Evolutionary conservation across 2,888 invertebrate genomes (phyloP).

Genomic region (Acanthosoma haemorrhoidale): DNA sequence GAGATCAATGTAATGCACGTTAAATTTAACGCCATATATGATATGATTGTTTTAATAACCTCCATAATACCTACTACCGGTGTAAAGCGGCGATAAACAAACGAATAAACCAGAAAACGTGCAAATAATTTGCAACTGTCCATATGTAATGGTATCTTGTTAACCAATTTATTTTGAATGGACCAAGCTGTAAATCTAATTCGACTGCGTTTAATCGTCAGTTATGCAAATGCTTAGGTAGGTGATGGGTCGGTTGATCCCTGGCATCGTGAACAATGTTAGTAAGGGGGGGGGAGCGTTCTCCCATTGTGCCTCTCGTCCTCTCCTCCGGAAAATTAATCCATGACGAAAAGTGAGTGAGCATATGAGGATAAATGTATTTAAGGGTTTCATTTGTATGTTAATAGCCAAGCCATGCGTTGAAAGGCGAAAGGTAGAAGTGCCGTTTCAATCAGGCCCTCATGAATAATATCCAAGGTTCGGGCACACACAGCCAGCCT

Average conservation of each 20-base stretch:
- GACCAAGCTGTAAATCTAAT: not conserved
- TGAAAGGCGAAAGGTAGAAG: not conserved
- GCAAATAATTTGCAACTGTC: too few species aligned
- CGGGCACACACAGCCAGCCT: too few species aligned
- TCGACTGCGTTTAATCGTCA: not conserved
- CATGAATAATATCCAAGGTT: conserved; percentile 21
- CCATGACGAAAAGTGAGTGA: not conserved
- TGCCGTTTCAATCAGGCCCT: conserved; percentile 17
- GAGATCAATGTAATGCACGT: too few species aligned
- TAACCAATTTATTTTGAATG: not conserved
- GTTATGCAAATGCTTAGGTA: not conserved
- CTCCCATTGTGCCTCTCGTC: not conserved
- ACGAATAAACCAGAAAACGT: too few species aligned
- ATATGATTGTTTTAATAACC: too few species aligned
- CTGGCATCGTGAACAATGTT: not conserved
- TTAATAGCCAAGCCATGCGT: not conserved
- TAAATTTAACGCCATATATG: too few species aligned
- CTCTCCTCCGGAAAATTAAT: not conserved
- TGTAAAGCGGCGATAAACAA: too few species aligned
- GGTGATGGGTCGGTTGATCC: not conserved
- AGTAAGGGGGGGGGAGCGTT: not conserved
- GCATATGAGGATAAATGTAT: conserved; percentile 15
- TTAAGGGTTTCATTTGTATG: conserved; percentile 26
- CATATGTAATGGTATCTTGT: too few species aligned
- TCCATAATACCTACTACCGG: too few species aligned